phyloP scores from a whole-genome alignment of 2,888 invertebrate genomes.

The Cheilosia grossa region DNA sequence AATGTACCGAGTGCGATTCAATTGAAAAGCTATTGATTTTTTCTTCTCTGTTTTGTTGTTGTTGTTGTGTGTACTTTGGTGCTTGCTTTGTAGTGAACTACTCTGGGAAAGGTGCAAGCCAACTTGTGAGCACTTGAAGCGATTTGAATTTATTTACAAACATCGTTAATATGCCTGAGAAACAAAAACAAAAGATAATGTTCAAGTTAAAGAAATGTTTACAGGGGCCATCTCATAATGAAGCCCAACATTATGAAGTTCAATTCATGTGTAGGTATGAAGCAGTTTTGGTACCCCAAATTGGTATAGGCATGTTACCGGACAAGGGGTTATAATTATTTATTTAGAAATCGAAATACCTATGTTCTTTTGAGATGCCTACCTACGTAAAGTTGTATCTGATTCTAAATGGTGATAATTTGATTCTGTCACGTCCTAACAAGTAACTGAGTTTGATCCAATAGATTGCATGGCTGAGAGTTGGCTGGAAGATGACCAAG shows the following conservation, averaged over 20 bases:
- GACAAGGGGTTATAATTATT: not conserved
- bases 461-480: no score
- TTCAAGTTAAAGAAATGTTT: constrained; percentile 33
- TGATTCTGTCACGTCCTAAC: no score
- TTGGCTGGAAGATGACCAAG: no score
- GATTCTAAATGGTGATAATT: no score
- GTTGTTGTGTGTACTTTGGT: not conserved
- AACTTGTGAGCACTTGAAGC: constrained; percentile 47
- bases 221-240: not conserved
- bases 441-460: no score
- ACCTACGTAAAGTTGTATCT: not conserved
- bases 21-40: constrained; percentile 59
- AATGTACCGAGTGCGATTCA: constrained; percentile 60
- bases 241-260: constrained; percentile 8
- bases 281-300: constrained; percentile 17
- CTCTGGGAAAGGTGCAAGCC: constrained; percentile 50
- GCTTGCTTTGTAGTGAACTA: constrained; percentile 30
- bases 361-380: not conserved
- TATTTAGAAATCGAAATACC: not conserved
- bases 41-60: constrained; percentile 24
- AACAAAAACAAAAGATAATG: constrained; percentile 60
- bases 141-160: constrained; percentile 57
- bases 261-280: not conserved
- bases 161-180: constrained; percentile 61
- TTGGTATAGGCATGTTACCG: constrained; percentile 12